Evolutionary conservation across 2,113 vertebrate genomes (phyloP).

Genomic region (Onychorhynchus coronatus): DNA sequence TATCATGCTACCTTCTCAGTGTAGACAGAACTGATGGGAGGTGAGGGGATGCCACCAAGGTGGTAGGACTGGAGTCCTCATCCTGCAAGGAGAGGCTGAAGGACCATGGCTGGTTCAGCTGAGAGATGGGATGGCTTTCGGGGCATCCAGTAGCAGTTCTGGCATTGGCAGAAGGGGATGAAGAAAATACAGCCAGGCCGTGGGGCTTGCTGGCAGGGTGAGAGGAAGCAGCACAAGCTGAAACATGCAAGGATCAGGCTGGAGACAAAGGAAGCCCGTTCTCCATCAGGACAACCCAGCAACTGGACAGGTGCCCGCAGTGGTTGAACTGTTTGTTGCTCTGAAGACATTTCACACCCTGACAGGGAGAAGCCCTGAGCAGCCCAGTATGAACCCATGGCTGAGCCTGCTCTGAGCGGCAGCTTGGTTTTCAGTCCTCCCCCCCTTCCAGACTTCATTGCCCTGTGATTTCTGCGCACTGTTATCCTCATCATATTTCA

Average conservation of each 20-base stretch:
- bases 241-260: fast-evolving
- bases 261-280: background rate
- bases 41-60: background rate
- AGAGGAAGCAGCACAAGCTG: background rate
- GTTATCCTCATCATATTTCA: background rate
- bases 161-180: fast-evolving
- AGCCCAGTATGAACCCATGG: fast-evolving
- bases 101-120: background rate
- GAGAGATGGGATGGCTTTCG: background rate
- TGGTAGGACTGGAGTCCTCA: background rate
- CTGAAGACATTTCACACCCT: fast-evolving
- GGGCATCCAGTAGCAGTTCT: background rate
- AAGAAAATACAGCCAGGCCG: fast-evolving
- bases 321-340: background rate
- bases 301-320: fast-evolving
- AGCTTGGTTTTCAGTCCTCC: background rate
- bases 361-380: background rate
- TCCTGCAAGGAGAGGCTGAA: background rate
- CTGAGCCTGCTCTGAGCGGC: background rate
- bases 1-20: background rate
- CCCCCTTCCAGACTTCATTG: background rate
- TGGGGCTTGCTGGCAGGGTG: fast-evolving
- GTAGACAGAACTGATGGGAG: background rate
- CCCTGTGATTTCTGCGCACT: background rate
- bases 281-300: too few relatives aligned